A percentile compares a stretch with the other conserved stretches of the same genome.
phyloP scores from a whole-genome alignment of 1,140 invertebrate species.

The Nautilus pompilius region DNA sequence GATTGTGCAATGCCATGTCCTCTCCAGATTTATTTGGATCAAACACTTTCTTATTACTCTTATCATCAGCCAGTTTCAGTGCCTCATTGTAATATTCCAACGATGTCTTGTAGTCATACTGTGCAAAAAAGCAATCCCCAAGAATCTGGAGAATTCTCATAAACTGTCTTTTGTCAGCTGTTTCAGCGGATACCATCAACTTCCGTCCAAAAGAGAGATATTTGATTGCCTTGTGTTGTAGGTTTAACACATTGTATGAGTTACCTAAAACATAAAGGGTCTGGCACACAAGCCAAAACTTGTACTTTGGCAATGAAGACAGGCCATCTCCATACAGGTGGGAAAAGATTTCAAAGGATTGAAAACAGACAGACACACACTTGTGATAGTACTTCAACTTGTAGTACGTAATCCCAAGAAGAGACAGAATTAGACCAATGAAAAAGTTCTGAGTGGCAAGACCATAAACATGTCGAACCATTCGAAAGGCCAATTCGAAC shows the following conservation, averaged over 20 bases:
- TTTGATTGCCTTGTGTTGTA: conserved; percentile 47
- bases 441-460: conserved; percentile 36
- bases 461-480: conserved; percentile 38
- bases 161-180: conserved; percentile 38
- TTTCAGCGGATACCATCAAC: conserved; percentile 37
- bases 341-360: conserved; percentile 47
- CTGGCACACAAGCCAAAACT: conserved; percentile 49
- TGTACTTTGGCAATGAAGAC: conserved; percentile 33
- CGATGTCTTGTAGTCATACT: conserved; percentile 49
- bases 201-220: conserved; percentile 41
- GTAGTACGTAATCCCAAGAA: conserved; percentile 47
- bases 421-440: conserved; percentile 41
- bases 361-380: conserved; percentile 46
- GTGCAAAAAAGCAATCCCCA: conserved; percentile 48
- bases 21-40: conserved; percentile 41
- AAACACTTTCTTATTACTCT: conserved; percentile 23
- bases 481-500: conserved; percentile 42
- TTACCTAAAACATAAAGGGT: conserved; percentile 49
- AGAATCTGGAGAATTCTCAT: conserved; percentile 47
- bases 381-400: conserved; percentile 50
- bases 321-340: conserved; percentile 39
- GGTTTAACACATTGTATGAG: conserved; percentile 44
- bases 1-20: conserved; percentile 49
- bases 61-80: conserved; percentile 25
- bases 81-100: conserved; percentile 47